A percentile compares a stretch with the other conserved stretches of the same genome.
phyloP scores from a whole-genome alignment of 1,140 invertebrate genomes.

The Pseudomyrmex gracilis region DNA sequence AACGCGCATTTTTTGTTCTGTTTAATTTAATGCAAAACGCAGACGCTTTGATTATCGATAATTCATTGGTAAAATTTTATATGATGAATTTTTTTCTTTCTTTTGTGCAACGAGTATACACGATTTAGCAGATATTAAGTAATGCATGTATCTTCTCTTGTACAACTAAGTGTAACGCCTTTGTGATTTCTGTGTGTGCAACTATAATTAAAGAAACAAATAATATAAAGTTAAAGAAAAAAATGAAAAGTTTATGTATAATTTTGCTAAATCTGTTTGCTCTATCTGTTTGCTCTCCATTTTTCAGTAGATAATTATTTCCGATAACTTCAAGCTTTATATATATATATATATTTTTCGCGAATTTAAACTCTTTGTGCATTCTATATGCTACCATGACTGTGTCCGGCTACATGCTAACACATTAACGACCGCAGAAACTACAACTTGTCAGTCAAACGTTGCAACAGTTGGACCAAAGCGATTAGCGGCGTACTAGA shows the following conservation, averaged over 20 bases:
- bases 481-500: slow-evolving; percentile 56
- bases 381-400: slow-evolving; percentile 34
- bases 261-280: not conserved
- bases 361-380: slow-evolving; percentile 23
- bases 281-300: not conserved
- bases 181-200: slow-evolving; percentile 4
- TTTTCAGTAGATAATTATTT: not conserved
- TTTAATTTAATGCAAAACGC: slow-evolving; percentile 51
- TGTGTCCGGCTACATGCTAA: slow-evolving; percentile 40
- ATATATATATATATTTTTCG: slow-evolving; percentile 1
- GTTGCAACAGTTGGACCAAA: slow-evolving; percentile 31
- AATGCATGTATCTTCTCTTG: not conserved
- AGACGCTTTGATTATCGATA: slow-evolving; percentile 50
- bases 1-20: slow-evolving; percentile 36
- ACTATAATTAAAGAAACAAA: not conserved
- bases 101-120: slow-evolving; percentile 4
- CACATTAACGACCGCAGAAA: slow-evolving; percentile 30
- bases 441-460: slow-evolving; percentile 42
- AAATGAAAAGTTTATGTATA: not conserved
- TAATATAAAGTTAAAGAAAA: not conserved
- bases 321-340: slow-evolving; percentile 21
- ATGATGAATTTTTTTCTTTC: slow-evolving; percentile 6
- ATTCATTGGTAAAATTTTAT: slow-evolving; percentile 29
- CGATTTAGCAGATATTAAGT: slow-evolving; percentile 18
- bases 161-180: not conserved